These are phyloP conservation scores for Meteorus cinctellus DNA, from an alignment of 2,888 invertebrate genomes.

Conservation along the genomic window DNA sequence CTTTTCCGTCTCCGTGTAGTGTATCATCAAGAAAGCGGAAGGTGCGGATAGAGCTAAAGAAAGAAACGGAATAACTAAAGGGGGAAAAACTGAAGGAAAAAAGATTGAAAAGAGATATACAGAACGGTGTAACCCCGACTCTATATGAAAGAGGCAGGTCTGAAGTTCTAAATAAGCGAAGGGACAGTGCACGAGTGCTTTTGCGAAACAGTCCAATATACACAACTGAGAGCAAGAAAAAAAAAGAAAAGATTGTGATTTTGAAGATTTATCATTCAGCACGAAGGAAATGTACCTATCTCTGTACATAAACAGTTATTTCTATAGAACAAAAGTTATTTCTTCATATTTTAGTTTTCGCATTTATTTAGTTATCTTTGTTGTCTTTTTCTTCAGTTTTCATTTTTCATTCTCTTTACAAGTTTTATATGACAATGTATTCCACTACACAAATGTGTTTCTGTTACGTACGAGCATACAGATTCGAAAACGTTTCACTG, in stretches of 20 bases:
- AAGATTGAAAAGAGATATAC: slow-evolving; percentile 22
- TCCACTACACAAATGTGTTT: neutral
- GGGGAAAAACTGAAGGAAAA: neutral
- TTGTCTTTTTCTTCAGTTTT: neutral
- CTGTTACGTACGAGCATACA: neutral
- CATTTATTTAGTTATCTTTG: neutral
- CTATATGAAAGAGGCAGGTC: slow-evolving; percentile 46
- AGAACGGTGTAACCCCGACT: slow-evolving; percentile 46
- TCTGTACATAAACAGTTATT: neutral
- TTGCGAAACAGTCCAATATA: slow-evolving; percentile 33
- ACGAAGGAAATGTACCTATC: slow-evolving; percentile 35
- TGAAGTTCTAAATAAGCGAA: slow-evolving; percentile 52
- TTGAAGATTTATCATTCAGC: slow-evolving; percentile 49
- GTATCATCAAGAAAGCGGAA: slow-evolving; percentile 14
- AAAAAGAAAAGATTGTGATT: slow-evolving; percentile 48
- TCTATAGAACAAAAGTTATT: slow-evolving; percentile 1
- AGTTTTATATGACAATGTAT: neutral
- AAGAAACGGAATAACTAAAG: slow-evolving; percentile 22
- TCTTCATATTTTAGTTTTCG: slow-evolving; percentile 4
- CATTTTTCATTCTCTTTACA: neutral
- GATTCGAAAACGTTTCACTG: slow-evolving; percentile 31
- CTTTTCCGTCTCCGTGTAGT: slow-evolving; percentile 48
- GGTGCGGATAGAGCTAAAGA: slow-evolving; percentile 12
- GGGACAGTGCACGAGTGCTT: slow-evolving; percentile 37
- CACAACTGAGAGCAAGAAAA: neutral